Base-by-base conservation (phyloP, 2,113 vertebrate genomes). In the Callocephalon fimbriatum region DNA sequence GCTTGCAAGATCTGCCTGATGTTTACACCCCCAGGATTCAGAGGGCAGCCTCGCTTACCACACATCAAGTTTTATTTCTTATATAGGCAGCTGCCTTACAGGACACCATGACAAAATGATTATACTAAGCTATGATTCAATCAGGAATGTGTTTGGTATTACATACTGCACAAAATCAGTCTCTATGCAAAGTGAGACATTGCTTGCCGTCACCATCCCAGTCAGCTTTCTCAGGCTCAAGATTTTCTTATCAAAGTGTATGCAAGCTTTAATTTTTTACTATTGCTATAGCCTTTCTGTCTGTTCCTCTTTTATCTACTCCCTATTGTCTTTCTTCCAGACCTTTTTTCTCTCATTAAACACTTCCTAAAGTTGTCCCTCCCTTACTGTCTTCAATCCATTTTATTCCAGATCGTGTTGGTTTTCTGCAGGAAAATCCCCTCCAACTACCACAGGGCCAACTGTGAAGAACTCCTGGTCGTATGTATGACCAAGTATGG, bases 401-500 rank as follows among this genome's bases (percentile, higher is more conserved):
- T 6, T 0, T 50, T 38, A 48, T 58, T 48, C 35, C 32, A 26
- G 19, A 35, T 10, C 13, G 3, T 61, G 21, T 31, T 44, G 9
- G 8, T 54, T 61, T 51, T 73, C 50, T 67, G n/a, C 15, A 45
- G 42, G 31, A 79, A 72, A 63, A 59, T 51, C 22, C 32, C 37
- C 22, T 40, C 17, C 61, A 68, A 84, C 56, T 32, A 70, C 38
- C 29, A 42, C 27, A 68, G 27, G 20, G 8, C 17, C 4, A 15
- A 35, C 35, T 32, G 9, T 42, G 21, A 83, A 89, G 32, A 71
- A 37, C n/a, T 44, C 17, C 74, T 40, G 53, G 27, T 83, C 21
- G 0, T 23, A 35, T 58, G 56, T 23, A 35, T 23, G 32, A 35
- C 56, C 32, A 58, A 23, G 99, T 99, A 98, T 56, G 90, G 35